Percentiles rank a stretch among this genome's conserved stretches.
phyloP scores from a whole-genome alignment of 2,113 vertebrate species.

The Pedetes capensis region DNA sequence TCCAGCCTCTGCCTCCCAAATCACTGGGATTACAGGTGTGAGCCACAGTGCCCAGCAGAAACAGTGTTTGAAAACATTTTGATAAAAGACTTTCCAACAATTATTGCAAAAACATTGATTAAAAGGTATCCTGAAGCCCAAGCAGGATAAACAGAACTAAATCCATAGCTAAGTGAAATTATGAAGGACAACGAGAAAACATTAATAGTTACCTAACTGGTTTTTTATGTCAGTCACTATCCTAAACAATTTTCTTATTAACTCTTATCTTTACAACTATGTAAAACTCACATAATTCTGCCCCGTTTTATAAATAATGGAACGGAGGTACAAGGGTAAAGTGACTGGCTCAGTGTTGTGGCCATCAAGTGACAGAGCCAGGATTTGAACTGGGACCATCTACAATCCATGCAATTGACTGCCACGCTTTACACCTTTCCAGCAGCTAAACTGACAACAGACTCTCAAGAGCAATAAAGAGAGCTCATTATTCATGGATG shows the following conservation, averaged over 20 bases:
- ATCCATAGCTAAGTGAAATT: background rate
- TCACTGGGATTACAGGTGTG: no score
- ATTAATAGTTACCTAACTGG: background rate
- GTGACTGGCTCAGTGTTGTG: background rate
- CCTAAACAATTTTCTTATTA: background rate
- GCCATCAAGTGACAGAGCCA: background rate
- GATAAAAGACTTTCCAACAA: background rate
- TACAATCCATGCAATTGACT: background rate
- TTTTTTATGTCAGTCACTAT: background rate
- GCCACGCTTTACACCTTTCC: background rate
- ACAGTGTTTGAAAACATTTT: background rate
- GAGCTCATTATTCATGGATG: background rate
- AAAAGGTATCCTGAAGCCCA: background rate
- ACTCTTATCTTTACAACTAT: background rate
- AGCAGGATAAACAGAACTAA: background rate
- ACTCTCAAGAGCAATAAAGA: background rate
- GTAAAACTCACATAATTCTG: background rate
- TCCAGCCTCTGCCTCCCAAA: no score
- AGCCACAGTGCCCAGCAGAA: no score
- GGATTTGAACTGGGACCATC: background rate
- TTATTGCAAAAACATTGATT: background rate
- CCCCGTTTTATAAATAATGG: background rate
- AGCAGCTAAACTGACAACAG: background rate
- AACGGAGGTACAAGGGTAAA: background rate
- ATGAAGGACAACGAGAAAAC: background rate